Base-by-base conservation (phyloP, 2,888 invertebrate genomes). In the Diploptera punctata region DNA sequence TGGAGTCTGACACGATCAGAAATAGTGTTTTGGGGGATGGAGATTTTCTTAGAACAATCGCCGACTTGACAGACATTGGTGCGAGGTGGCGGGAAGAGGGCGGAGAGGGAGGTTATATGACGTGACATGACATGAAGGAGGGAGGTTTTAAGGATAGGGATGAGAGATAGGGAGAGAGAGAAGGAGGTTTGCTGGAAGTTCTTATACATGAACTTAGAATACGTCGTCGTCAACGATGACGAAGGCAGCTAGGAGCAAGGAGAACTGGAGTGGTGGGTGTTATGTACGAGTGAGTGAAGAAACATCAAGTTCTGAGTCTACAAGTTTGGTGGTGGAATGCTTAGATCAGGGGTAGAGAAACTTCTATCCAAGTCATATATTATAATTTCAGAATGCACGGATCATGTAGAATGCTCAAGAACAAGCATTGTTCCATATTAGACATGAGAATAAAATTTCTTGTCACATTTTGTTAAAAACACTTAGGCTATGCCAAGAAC, bases 21-120 rank as follows among this genome's bases (percentile, higher is more conserved):
- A 57, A 65, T 65, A 29, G 65, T 65, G 65, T 44, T 44, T 44
- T 44, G 47, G 18, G 65, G 57, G 31, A 1, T n/a, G 24, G 44
- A 47, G 65, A 65, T 65, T 65, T 65, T 65, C 65, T 65, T 65
- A 65, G 65, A 65, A 65, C 65, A 65, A 65, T 65, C 65, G 65
- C 47, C 65, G 26, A 26, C 65, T 29, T 65, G 65, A 65, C 65
- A 65, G 65, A 47, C 65, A 47, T 29, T 29, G 57, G 57, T 57
- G 29, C 29, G 57, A 31, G 57, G 57, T 29, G 10, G 24, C 10
- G 57, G 57, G n/a, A 29, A 31, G 31, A 52, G n/a, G 44, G 24
- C 16, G 44, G 65, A 65, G 65, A 47, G 57, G 19, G 19, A 52
- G 19, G 24, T 29, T 26, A 65, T 65, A 29, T 65, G 65, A 65